A percentile compares a stretch with the other conserved stretches of the same genome.
Conservation (phyloP, 1,140 invertebrate genomes). For the Stegodyphus mimosarum region DNA sequence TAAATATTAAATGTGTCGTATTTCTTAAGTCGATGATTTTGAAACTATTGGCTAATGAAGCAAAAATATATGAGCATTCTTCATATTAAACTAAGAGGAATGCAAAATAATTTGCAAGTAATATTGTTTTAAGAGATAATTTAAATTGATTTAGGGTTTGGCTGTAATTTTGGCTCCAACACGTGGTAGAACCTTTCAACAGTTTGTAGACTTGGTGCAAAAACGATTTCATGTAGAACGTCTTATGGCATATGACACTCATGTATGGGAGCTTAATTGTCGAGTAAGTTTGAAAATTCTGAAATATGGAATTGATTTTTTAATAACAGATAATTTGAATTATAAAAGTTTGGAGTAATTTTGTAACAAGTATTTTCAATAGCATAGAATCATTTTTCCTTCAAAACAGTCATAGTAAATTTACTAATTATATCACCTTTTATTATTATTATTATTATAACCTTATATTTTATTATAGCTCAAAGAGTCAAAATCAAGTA, state of each 20-base stretch:
- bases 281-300: constrained; percentile 32
- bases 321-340: not conserved
- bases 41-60: too few relatives aligned
- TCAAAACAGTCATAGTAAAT: not conserved
- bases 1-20: too few relatives aligned
- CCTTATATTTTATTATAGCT: constrained; percentile 31
- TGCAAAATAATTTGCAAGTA: too few relatives aligned
- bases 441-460: not conserved
- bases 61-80: too few relatives aligned
- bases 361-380: not conserved
- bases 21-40: too few relatives aligned
- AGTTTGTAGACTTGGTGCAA: constrained; percentile 72
- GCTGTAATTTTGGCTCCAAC: constrained; percentile 82
- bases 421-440: not conserved
- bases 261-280: constrained; percentile 63
- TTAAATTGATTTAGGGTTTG: constrained; percentile 70
- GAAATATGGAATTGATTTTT: not conserved
- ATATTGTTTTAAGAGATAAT: constrained; percentile 22
- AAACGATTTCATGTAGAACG: constrained; percentile 61
- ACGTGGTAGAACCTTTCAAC: constrained; percentile 78
- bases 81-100: too few relatives aligned
- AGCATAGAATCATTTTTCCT: not conserved
- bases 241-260: constrained; percentile 62
- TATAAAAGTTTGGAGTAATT: not conserved
- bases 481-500: constrained; percentile 57